These are phyloP conservation scores for Cyprinodon variegatus DNA, from an alignment of 2,113 vertebrate species.

Conservation along the genomic window DNA sequence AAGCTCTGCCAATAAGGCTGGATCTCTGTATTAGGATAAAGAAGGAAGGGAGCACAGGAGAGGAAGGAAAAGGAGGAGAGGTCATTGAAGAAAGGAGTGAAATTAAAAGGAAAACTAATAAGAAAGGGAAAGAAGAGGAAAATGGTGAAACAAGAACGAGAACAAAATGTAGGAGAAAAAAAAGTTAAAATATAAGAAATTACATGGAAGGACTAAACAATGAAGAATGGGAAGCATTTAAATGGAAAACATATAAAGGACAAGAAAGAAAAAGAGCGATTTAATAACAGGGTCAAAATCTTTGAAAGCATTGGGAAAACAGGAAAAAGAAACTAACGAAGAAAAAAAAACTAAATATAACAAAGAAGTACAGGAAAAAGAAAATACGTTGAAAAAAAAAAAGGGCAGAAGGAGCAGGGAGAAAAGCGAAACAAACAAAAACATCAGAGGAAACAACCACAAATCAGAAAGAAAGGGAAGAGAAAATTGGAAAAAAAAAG, in stretches of 20 bases:
- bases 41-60: neutral
- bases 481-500: neutral
- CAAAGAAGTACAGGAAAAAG: neutral
- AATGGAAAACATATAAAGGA: no score
- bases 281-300: no score
- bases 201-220: neutral
- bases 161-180: neutral
- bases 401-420: neutral
- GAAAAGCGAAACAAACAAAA: neutral
- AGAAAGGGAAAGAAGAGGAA: neutral
- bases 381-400: neutral
- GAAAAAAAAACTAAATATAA: neutral
- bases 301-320: neutral
- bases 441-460: neutral
- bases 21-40: slow-evolving; percentile 45
- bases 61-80: neutral
- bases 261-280: no score
- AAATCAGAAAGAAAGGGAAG: neutral
- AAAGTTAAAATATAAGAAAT: neutral
- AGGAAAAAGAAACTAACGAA: neutral
- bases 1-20: slow-evolving; percentile 68
- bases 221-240: neutral
- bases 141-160: neutral
- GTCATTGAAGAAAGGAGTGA: neutral
- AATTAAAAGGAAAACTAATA: neutral